Base-by-base conservation (phyloP, 1,140 invertebrate species). In the Oedothorax gibbosus region DNA sequence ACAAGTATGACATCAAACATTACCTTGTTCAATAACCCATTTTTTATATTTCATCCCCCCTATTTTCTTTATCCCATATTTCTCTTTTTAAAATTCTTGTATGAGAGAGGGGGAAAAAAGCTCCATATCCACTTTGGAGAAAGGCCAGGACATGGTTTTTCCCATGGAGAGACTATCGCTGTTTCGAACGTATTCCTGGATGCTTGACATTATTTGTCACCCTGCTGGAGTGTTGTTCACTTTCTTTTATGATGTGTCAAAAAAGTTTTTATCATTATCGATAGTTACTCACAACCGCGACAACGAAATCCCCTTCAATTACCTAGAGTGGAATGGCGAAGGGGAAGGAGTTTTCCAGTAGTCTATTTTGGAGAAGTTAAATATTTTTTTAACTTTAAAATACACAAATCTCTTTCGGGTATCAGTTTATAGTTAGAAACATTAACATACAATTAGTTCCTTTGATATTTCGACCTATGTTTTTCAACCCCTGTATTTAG, bases 181-280 rank as follows among this genome's bases (percentile, higher is more conserved):
- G 9, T 51, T 21, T 50, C 54, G 57, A 15, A 62, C 18, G 57
- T 62, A 18, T 62, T 35, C 72, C 53, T 21, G 60, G 35, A 35
- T 60, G 9, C 53, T 75, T 57, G 72, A 75, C 20, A 49, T 75
- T 75, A 75, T 75, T 75, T 75, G 72, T 75, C 72, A 75, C 72
- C 72, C 72, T 49, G 72, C 54, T 20, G 50, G 20, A 75, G 72
- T 75, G 72, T 35, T 35, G 35, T 57, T 75, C 72, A 75, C 72
- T 75, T 57, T 75, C 72, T 75, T 75, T 75, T 75, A 75, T 75
- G 18, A 57, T 53, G 72, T 60, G 53, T 60, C 72, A 57, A 60
- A 75, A 75, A 75, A 75, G 72, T 75, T 75, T 75, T 75, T 75
- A 75, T 75, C 72, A 21, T 57, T 60, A 60, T 75, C 35, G 35